Conservation (phyloP, 2,888 invertebrate species). For the Pocota personata region DNA sequence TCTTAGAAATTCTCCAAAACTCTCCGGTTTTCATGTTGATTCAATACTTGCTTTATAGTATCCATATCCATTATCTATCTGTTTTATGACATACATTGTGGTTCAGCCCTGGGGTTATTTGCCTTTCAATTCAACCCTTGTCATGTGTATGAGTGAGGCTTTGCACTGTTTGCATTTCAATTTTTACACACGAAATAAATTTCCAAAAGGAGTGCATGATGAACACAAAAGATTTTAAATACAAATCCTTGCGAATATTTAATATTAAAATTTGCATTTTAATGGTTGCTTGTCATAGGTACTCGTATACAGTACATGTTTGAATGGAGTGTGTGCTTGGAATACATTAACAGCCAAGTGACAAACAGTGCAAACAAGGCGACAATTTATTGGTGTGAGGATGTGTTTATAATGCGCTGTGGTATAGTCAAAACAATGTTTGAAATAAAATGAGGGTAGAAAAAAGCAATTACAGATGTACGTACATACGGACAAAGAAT, state of each 20-base stretch:
- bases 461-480: slow-evolving; percentile 1
- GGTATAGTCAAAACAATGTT: background rate
- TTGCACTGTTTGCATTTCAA: slow-evolving; percentile 2
- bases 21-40: slow-evolving; percentile 20
- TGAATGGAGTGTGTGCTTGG: background rate
- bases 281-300: slow-evolving; percentile 6
- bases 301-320: background rate
- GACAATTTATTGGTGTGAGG: background rate
- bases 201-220: slow-evolving; percentile 12
- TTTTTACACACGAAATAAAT: slow-evolving; percentile 19
- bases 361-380: background rate
- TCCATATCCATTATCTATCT: slow-evolving; percentile 9
- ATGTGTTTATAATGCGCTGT: background rate
- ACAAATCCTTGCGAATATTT: slow-evolving; percentile 27
- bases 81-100: background rate
- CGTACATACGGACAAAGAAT: background rate
- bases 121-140: background rate
- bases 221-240: slow-evolving; percentile 20
- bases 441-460: background rate
- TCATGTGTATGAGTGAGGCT: background rate
- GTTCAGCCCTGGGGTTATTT: background rate
- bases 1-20: background rate
- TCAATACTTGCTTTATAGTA: slow-evolving; percentile 24
- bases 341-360: slow-evolving; percentile 6
- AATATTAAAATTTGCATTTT: slow-evolving; percentile 36